Conservation (phyloP, 2,888 invertebrate genomes). For the Caenorhabditis zanzibari region DNA sequence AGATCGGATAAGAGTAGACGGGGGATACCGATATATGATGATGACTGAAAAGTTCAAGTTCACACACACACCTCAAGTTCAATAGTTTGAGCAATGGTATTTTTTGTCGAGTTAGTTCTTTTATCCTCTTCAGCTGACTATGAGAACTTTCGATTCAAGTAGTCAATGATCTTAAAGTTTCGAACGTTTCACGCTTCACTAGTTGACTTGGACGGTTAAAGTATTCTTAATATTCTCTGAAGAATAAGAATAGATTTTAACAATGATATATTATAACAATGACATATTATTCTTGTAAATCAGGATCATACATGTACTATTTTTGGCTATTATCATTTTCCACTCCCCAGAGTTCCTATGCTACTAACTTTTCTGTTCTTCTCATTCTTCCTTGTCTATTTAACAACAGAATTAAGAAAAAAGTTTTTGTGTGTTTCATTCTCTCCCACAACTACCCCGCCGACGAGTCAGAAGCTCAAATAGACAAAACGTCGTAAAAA, state of each 20-base stretch:
- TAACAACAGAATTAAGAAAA: constrained; percentile 60
- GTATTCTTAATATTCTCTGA: too few relatives aligned
- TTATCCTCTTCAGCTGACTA: neutral
- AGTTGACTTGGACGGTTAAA: too few relatives aligned
- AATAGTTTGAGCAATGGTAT: constrained; percentile 16
- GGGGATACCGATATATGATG: constrained; percentile 19
- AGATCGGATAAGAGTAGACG: constrained; percentile 16
- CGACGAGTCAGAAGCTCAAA: constrained; percentile 37
- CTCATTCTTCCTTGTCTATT: constrained; percentile 38
- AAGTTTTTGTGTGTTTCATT: constrained; percentile 47
- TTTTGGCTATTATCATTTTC: neutral
- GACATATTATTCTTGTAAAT: too few relatives aligned
- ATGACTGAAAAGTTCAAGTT: constrained; percentile 41
- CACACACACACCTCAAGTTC: constrained; percentile 39
- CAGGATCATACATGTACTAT: too few relatives aligned
- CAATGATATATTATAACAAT: too few relatives aligned
- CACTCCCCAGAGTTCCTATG: neutral
- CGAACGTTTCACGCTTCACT: neutral
- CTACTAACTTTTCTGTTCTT: neutral
- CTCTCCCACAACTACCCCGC: constrained; percentile 13
- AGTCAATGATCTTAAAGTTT: neutral
- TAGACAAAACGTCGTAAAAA: constrained; percentile 24
- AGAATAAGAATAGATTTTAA: too few relatives aligned
- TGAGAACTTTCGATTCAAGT: neutral
- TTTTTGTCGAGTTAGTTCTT: constrained; percentile 16